Conservation (phyloP, 2,888 invertebrate genomes). For the Crioceris asparagi region DNA sequence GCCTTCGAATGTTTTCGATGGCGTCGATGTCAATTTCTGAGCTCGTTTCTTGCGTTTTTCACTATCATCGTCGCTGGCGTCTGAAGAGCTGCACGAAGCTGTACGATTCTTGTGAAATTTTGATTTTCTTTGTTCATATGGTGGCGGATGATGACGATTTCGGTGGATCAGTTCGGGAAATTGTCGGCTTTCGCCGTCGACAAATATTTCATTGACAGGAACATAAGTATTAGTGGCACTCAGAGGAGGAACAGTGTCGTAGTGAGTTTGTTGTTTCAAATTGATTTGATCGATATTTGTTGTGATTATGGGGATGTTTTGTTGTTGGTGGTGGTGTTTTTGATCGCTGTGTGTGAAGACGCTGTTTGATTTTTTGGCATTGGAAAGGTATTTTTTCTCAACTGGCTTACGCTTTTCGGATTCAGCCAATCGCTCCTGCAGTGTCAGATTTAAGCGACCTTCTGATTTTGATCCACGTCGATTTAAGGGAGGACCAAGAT, state of each 20-base stretch:
- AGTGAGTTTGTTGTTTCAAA: constrained; percentile 19
- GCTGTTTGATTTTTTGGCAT: constrained; percentile 8
- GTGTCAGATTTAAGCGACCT: constrained; percentile 60
- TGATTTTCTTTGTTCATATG: constrained; percentile 49
- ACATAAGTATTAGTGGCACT: constrained; percentile 25
- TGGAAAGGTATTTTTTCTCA: constrained; percentile 9
- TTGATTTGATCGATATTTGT: constrained; percentile 21
- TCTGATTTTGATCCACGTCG: constrained; percentile 70
- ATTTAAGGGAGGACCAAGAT: constrained; percentile 44
- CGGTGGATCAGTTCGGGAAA: too few species aligned
- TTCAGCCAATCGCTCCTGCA: constrained; percentile 52
- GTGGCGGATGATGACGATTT: too few species aligned
- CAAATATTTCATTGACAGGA: constrained; percentile 57
- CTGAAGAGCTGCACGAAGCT: constrained; percentile 90
- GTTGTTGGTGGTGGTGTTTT: constrained; percentile 24
- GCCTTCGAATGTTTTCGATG: constrained; percentile 32
- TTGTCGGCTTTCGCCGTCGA: constrained; percentile 36
- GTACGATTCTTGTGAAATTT: constrained; percentile 63
- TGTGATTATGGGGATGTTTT: constrained; percentile 41
- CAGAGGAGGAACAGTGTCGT: background rate
- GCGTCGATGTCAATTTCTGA: constrained; percentile 54
- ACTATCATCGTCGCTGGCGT: constrained; percentile 82
- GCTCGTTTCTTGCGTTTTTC: constrained; percentile 73
- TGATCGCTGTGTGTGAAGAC: constrained; percentile 1
- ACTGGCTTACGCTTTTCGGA: constrained; percentile 42